Base-by-base conservation (phyloP, 2,888 invertebrate genomes). In the Rhyacophila evoluta region DNA sequence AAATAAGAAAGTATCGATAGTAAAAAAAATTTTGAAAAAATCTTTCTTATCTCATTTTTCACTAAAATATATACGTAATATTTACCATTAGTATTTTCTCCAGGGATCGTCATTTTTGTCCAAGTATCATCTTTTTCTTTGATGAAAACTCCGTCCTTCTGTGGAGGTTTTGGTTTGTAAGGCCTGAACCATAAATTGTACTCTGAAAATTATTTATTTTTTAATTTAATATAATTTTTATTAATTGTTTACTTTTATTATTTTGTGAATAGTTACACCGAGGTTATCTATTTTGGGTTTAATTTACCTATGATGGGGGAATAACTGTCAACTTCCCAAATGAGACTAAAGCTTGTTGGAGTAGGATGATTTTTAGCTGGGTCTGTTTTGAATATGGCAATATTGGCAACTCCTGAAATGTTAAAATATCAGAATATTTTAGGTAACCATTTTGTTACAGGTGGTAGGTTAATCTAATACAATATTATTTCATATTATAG, bases 291-390 rank as follows among this genome's bases (percentile, higher is more conserved):
- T n/a, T n/a, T n/a, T n/a, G n/a, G 3, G n/a, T 39, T 39, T 6
- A 12, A 12, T 82, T 92, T 91, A 87, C 96, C 95, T 83, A 94
- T 93, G 73, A 96, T 93, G 0, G 94, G 92, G 36, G 94, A 93
- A 85, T 95, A 94, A 76, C 95, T 95, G 84, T 96, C 95, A 0
- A 95, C 95, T 85, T 95, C 94, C 96, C 96, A 96, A 74, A 95
- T 92, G 1, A 96, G 89, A 4, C 92, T 93, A 85, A 94, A 95
- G 28, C 92, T 91, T 76, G 85, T 92, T 70, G 88, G 84, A 0
- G 86, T 90, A 1, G 86, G 87, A 74, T 86, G 89, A 84, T 89
- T 90, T 81, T 87, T 85, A 36, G 84, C 86, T 25, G 85, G 87
- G 81, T 91, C 91, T 82, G 91, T 91, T 85, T 93, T 94, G 84